A percentile compares a stretch with the other conserved stretches of the same genome.
Conservation (phyloP, 64 coral and sea anemone species). For the Catalaphyllia jardinei region DNA sequence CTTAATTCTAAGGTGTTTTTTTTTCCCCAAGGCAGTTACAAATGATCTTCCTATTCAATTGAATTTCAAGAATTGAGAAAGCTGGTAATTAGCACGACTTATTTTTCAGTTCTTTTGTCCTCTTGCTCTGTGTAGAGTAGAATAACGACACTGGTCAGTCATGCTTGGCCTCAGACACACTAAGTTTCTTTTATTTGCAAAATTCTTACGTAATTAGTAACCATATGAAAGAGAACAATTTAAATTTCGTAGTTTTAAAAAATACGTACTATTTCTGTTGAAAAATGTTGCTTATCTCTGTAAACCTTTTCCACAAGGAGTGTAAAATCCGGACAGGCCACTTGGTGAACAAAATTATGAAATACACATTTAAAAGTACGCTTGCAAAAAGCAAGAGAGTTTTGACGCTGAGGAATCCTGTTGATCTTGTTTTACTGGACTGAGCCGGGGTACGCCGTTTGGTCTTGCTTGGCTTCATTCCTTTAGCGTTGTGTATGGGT, state of each 20-base stretch:
- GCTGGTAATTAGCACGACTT: no score
- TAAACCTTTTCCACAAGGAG: background rate
- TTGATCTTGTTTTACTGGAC: background rate
- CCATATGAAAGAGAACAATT: background rate
- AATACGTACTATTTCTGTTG: background rate
- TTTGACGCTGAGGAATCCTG: background rate
- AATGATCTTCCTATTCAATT: no score
- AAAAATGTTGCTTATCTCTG: background rate
- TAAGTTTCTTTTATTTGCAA: background rate
- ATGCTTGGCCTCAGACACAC: background rate
- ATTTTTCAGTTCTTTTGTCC: no score
- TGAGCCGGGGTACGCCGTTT: background rate
- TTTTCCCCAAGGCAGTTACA: no score
- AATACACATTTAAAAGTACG: slow-evolving; percentile 28
- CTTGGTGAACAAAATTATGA: background rate
- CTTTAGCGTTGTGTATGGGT: background rate
- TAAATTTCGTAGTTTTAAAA: background rate
- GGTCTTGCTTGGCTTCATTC: background rate
- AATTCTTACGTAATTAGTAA: no score
- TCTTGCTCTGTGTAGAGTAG: no score
- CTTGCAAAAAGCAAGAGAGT: background rate
- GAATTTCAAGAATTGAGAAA: no score
- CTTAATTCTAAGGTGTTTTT: no score
- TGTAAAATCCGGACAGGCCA: slow-evolving; percentile 6
- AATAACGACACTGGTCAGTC: background rate